Evolutionary conservation across 2,113 vertebrate genomes (phyloP), one percentile per base, ranked within the genome.

Genomic region (Nyctereutes procyonoides): DNA sequence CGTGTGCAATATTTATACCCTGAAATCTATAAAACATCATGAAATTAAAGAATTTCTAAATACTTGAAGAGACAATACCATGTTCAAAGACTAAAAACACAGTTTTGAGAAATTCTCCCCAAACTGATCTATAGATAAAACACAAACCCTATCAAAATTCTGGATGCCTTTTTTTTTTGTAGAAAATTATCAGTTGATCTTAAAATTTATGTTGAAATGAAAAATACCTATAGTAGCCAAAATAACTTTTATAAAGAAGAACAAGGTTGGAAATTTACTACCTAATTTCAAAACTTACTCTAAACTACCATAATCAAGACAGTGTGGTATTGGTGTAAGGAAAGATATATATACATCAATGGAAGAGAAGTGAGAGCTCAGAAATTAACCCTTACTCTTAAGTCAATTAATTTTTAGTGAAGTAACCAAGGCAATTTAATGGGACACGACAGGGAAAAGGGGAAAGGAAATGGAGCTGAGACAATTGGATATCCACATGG

Each of bases 41-140:
- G 22, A 74, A 92, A 81, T 71, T 81, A 74, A 92, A 87, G 19
- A 56, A 88, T 56, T 63, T 81, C 48, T 62, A 92, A 81, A 88
- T 63, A 55, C 43, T 73, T 55, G 24, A 20, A 84, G 35, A 95
- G 22, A 71, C 3, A 69, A 69, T 80, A 80, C 26, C 30, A 48
- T 35, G 26, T 56, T 92, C 58, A 74, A 74, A 22, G 76, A 82
- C 5, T 48, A 8, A 63, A 28, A n/a, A 74, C 6, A 38, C 15
- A n/a, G 3, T 87, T 92, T 63, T 5, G 26, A 28, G 28, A 92
- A 73, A 56, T 80, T 87, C 55, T 81, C 32, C 43, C 17, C 20
- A 81, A 76, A 76, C 17, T 67, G 19, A 83, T 24, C 65, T 43
- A n/a, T 63, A 43, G 8, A 30, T 74, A 89, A 19, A 55, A 26